Evolutionary conservation across 2,113 vertebrate genomes (phyloP).

Genomic region (Felis catus): DNA sequence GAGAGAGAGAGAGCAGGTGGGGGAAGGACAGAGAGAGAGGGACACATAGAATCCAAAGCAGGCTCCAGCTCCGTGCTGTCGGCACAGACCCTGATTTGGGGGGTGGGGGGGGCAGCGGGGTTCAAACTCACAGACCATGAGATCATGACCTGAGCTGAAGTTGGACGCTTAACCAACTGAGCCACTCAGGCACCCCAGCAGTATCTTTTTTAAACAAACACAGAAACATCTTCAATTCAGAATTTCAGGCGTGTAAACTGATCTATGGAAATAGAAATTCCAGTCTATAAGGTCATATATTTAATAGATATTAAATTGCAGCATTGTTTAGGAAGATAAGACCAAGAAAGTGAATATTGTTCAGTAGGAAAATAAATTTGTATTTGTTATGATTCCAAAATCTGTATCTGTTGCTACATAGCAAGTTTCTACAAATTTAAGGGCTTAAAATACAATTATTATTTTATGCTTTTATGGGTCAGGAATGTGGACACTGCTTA

Average conservation of each 20-base stretch:
- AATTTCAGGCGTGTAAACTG: not conserved
- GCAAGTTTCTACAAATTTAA: not conserved
- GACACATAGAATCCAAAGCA: too few relatives aligned
- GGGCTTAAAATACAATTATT: not conserved
- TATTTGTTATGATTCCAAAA: not conserved
- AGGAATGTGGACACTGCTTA: not conserved
- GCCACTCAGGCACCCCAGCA: too few relatives aligned
- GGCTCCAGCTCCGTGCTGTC: too few relatives aligned
- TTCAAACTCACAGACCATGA: too few relatives aligned
- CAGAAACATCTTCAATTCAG: not conserved
- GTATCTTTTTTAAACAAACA: not conserved
- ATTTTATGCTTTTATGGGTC: not conserved
- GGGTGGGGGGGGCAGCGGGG: accelerated
- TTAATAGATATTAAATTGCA: not conserved
- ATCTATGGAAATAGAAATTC: not conserved
- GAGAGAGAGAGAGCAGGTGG: too few relatives aligned
- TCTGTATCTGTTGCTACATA: not conserved
- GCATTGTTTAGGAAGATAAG: not conserved
- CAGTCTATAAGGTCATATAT: not conserved
- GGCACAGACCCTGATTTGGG: too few relatives aligned
- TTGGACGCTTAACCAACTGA: too few relatives aligned
- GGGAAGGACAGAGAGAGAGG: too few relatives aligned
- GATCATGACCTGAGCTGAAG: too few relatives aligned
- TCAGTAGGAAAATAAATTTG: not conserved
- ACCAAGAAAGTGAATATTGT: not conserved